Conservation (phyloP, 92 coral and sea anemone genomes). For the Zoanthus sansibaricus region DNA sequence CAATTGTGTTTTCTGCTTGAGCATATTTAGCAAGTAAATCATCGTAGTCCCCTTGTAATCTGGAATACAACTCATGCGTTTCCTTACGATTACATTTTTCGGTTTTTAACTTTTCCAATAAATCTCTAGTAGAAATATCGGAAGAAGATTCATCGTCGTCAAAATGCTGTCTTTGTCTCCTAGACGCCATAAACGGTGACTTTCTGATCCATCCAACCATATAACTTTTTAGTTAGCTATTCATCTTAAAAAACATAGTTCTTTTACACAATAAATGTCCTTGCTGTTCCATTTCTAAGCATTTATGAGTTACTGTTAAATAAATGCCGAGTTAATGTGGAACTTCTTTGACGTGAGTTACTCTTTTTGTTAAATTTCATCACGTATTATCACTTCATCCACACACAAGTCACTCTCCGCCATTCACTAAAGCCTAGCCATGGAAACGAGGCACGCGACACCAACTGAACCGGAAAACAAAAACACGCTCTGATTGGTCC, state of each 20-base stretch:
- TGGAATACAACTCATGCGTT: slow-evolving; percentile 76
- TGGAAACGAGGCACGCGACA: slow-evolving; percentile 92
- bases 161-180: slow-evolving; percentile 63
- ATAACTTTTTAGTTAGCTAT: not conserved
- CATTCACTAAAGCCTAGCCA: slow-evolving; percentile 59
- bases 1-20: slow-evolving; percentile 98
- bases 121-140: slow-evolving; percentile 74
- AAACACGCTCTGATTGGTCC: slow-evolving; percentile 18
- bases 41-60: slow-evolving; percentile 92
- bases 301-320: not conserved
- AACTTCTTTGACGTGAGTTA: not conserved
- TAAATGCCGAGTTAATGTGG: not conserved
- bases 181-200: slow-evolving; percentile 70
- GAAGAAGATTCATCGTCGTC: slow-evolving; percentile 73
- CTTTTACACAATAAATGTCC: not conserved
- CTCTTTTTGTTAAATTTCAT: not conserved
- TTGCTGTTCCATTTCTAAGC: slow-evolving; percentile 1
- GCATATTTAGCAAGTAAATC: slow-evolving; percentile 90
- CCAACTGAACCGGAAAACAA: slow-evolving; percentile 5
- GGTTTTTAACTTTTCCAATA: slow-evolving; percentile 54
- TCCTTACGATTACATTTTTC: slow-evolving; percentile 66
- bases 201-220: slow-evolving; percentile 75
- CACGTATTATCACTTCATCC: slow-evolving; percentile 7
- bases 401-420: not conserved
- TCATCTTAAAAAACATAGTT: not conserved